Base-by-base conservation (phyloP, 1,140 invertebrate species). In the Olivierus martensii region DNA sequence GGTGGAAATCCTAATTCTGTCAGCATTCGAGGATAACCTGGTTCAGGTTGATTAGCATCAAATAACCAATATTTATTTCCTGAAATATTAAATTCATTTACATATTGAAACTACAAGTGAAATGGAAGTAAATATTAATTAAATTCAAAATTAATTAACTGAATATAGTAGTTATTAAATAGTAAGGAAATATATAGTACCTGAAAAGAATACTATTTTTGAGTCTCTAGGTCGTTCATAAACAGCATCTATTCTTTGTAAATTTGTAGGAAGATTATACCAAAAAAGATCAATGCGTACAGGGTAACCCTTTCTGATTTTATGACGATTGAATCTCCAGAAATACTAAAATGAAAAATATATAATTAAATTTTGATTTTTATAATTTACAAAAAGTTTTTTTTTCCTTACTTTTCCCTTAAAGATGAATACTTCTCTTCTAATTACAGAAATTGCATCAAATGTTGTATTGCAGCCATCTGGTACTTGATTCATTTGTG, bases 241-340 rank as follows among this genome's bases (percentile, higher is more conserved):
- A 6, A 92, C 85, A 0, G 92, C 91, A 69, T 96, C 91, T 18
- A 96, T 79, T 56, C 82, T 81, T 10, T 80, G 81, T 7, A 92
- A 73, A 60, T 83, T 74, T 37, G 71, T 67, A 0, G 90, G 89
- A 2, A 74, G 59, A 7, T 64, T 63, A 49, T 67, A 66, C 71
- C 71, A 75, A 61, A 74, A 74, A 12, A 64, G 59, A 39, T 64
- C 60, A 35, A 73, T 69, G 41, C 68, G 55, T 3, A 67, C 63
- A 4, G 73, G 66, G 28, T 67, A 64, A 36, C 62, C 52, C 15
- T 59, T 39, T 42, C 55, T 52, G 6, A 70, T 47, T 28, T 58
- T 57, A 3, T 61, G 58, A 19, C 63, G 18, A 38, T 52, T 15
- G 12, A 56, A 14, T 4, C 55, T 36, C 55, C 55, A 56, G 46